A percentile compares a stretch with the other conserved stretches of the same genome.
Evolutionary conservation across 1,140 invertebrate genomes (phyloP).

Genomic region (Tetramorium alpestre): DNA sequence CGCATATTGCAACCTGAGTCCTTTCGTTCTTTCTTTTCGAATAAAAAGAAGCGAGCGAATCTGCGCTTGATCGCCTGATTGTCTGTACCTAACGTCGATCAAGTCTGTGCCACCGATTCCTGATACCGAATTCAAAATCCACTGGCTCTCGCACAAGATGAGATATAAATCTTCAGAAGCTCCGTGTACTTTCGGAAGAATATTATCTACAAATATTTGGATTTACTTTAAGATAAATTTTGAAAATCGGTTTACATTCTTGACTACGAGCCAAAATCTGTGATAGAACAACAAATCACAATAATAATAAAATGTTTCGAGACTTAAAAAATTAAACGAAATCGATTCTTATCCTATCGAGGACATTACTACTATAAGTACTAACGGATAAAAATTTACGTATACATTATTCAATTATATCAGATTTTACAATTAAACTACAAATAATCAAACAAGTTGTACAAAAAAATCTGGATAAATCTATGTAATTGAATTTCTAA

Average conservation of each 20-base stretch:
- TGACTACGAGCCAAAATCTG: neutral
- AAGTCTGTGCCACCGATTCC: neutral
- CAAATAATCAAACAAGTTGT: neutral
- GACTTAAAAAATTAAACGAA: neutral
- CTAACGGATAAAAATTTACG: no score
- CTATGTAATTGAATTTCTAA: neutral
- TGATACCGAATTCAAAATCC: neutral
- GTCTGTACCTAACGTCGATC: conserved; percentile 28
- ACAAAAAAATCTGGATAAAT: neutral
- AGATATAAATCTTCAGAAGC: neutral
- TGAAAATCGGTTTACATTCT: neutral
- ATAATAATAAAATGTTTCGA: neutral
- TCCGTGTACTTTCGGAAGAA: neutral
- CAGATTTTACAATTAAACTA: neutral
- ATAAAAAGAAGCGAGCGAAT: neutral
- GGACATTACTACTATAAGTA: neutral
- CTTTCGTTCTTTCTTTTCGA: neutral
- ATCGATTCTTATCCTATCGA: neutral
- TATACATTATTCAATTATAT: neutral
- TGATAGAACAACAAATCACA: neutral
- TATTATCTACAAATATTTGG: neutral
- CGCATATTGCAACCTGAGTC: conserved; percentile 65
- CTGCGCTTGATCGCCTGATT: conserved; percentile 31
- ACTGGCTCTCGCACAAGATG: neutral
- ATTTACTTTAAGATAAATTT: neutral